Percentiles rank a stretch among this genome's conserved stretches.
These are phyloP conservation scores for Tarsius wallacei DNA, from an alignment of 2,797 vertebrate species.

Conservation along the genomic window DNA sequence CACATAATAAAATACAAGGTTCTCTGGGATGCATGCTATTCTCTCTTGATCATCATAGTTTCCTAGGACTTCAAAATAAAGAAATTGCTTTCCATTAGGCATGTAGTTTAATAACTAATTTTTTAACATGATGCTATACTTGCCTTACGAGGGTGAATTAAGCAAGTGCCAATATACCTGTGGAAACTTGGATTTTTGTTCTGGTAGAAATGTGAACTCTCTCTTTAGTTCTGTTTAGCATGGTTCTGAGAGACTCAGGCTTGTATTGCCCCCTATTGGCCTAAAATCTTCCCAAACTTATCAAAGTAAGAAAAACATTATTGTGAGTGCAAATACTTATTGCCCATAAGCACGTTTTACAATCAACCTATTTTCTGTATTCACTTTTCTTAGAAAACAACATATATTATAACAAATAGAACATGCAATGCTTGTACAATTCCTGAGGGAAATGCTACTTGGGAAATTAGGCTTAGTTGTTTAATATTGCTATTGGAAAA, in stretches of 20 bases:
- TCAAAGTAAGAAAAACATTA: neutral
- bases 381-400: neutral
- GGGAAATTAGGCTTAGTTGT: neutral
- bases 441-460: neutral
- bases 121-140: neutral
- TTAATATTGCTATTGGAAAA: constrained; percentile 15
- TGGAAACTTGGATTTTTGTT: constrained; percentile 19
- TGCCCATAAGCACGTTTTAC: neutral
- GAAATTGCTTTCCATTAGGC: neutral
- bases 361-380: neutral
- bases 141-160: neutral
- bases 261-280: neutral
- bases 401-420: neutral
- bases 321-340: neutral
- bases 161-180: neutral
- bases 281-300: neutral
- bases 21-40: neutral
- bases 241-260: neutral
- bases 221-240: neutral
- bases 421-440: neutral
- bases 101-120: constrained; percentile 15
- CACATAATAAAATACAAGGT: neutral
- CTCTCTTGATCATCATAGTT: neutral
- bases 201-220: neutral
- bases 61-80: constrained; percentile 10